phyloP scores from a whole-genome alignment of 2,888 invertebrate species.

The Eristalis intricaria region DNA sequence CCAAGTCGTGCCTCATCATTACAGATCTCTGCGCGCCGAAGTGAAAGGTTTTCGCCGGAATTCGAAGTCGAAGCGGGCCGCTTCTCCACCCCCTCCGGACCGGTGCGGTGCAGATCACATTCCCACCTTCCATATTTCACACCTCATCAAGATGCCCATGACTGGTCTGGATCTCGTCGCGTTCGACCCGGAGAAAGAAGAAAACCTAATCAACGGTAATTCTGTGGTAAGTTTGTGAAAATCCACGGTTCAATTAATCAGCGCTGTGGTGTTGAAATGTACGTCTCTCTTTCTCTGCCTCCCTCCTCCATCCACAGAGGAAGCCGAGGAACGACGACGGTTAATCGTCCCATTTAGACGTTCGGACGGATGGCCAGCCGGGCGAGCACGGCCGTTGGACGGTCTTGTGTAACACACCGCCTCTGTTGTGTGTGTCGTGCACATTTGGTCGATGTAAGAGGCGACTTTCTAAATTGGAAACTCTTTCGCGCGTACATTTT shows the following conservation, averaged over 20 bases:
- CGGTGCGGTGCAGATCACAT: background rate
- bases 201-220: constrained; percentile 68
- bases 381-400: background rate
- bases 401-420: constrained; percentile 56
- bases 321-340: constrained; percentile 4
- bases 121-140: constrained; percentile 55
- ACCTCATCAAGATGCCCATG: constrained; percentile 53
- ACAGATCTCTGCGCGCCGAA: constrained; percentile 42
- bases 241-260: constrained; percentile 68
- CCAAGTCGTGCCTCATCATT: constrained; percentile 51
- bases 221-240: constrained; percentile 53
- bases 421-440: background rate
- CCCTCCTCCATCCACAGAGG: background rate
- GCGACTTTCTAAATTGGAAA: constrained; percentile 69
- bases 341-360: constrained; percentile 54
- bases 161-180: background rate
- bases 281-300: background rate
- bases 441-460: constrained; percentile 26
- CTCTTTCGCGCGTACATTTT: constrained; percentile 34
- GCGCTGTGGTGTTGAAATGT: constrained; percentile 44
- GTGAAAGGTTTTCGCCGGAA: constrained; percentile 65
- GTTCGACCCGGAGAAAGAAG: constrained; percentile 27
- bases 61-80: constrained; percentile 9
- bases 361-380: constrained; percentile 9
- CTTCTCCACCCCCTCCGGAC: background rate